Evolutionary conservation across 2,113 vertebrate genomes (phyloP).

Genomic region (Gobio gobio): DNA sequence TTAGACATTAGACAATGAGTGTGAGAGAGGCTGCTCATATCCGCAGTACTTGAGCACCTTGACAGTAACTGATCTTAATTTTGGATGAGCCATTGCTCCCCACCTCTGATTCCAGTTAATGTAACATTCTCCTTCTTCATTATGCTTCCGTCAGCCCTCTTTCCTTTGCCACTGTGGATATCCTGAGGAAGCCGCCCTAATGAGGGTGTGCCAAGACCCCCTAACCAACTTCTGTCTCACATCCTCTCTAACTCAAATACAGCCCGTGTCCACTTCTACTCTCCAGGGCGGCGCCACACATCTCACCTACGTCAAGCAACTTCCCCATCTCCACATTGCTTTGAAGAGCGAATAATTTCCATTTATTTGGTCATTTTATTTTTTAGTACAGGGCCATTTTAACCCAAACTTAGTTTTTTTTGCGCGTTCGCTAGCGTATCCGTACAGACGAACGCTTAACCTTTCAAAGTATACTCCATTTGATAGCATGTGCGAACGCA

Average conservation of each 20-base stretch:
- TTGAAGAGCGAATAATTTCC: conserved; percentile 10
- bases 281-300: not conserved
- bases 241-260: conserved; percentile 41
- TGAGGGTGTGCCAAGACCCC: conserved; percentile 60
- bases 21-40: not conserved
- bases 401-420: too few species aligned
- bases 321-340: not conserved
- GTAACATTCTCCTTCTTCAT: conserved; percentile 37
- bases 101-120: conserved; percentile 12
- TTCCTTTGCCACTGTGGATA: conserved; percentile 64
- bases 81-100: conserved; percentile 29
- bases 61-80: not conserved
- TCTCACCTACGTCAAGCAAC: conserved; percentile 2
- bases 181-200: conserved; percentile 74
- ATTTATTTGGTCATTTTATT: not conserved
- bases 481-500: too few species aligned
- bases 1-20: not conserved
- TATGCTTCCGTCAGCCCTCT: conserved; percentile 53
- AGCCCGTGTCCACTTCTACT: not conserved
- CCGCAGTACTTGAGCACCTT: not conserved
- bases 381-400: not conserved
- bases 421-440: too few species aligned
- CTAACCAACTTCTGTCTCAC: conserved; percentile 60
- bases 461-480: too few species aligned
- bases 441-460: too few species aligned